Conservation (phyloP, 2,797 vertebrate genomes). For the Malacoctenus gilli region DNA sequence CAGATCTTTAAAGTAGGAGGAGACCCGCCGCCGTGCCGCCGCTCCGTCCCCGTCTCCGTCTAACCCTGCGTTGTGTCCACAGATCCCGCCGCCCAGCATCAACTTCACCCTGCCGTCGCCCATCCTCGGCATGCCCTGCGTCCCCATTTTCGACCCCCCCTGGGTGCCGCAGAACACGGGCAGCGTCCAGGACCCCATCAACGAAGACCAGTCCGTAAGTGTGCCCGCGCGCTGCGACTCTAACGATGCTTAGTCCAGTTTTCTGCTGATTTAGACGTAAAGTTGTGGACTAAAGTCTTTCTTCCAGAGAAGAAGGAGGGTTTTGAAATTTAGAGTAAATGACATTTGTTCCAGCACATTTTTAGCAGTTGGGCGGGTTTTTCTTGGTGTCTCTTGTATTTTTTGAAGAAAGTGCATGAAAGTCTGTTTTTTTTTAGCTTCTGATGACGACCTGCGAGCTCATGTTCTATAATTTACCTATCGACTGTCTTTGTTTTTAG, state of each 20-base stretch:
- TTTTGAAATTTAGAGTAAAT: too few relatives aligned
- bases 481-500: constrained; percentile 83
- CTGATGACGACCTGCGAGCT: constrained; percentile 64
- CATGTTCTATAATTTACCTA: constrained; percentile 76
- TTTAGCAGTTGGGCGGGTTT: constrained; percentile 49
- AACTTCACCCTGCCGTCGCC: constrained; percentile 99
- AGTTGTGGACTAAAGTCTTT: too few relatives aligned
- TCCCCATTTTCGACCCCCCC: constrained; percentile 98
- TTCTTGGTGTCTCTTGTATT: constrained; percentile 55
- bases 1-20: constrained; percentile 99
- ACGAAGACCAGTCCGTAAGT: constrained; percentile 97
- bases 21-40: too few relatives aligned
- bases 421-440: constrained; percentile 46
- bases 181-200: constrained; percentile 97
- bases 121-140: constrained; percentile 97
- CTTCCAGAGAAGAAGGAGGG: too few relatives aligned
- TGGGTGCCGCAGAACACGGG: constrained; percentile 97
- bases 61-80: constrained; percentile 26
- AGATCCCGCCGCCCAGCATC: constrained; percentile 99
- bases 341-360: too few relatives aligned
- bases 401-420: constrained; percentile 58
- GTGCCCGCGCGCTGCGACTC: too few relatives aligned
- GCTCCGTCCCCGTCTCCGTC: too few relatives aligned
- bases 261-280: too few relatives aligned
- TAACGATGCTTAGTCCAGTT: too few relatives aligned